Conservation (phyloP, 2,113 vertebrate species). For the Trematomus loennbergii region DNA sequence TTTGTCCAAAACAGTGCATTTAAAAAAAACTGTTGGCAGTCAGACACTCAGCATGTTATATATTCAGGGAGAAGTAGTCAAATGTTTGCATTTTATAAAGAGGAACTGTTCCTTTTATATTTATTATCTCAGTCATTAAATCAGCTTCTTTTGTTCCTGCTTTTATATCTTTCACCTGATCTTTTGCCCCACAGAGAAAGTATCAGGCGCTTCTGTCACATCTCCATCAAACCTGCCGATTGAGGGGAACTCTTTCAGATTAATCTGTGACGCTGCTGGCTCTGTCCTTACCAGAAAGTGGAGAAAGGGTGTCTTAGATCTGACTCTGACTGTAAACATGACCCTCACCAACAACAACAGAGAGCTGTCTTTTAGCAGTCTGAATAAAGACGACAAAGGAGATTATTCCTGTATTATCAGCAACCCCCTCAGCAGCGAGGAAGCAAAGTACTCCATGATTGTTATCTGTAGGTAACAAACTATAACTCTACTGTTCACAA, state of each 20-base stretch:
- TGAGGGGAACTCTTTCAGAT: not conserved
- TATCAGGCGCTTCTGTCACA: conserved; percentile 38
- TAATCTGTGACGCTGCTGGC: conserved; percentile 11
- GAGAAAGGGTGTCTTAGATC: conserved; percentile 49
- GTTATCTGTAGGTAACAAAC: conserved; percentile 64
- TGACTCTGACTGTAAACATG: conserved; percentile 35
- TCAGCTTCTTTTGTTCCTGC: not conserved
- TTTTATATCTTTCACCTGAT: not conserved
- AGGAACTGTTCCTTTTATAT: no score
- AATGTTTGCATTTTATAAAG: no score
- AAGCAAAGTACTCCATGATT: not conserved
- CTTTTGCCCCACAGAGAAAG: conserved; percentile 46
- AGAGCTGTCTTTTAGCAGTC: conserved; percentile 47
- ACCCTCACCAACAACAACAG: conserved; percentile 37
- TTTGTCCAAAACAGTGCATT: not conserved
- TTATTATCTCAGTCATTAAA: not conserved
- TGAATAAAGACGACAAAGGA: not conserved
- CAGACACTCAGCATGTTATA: no score
- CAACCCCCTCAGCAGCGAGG: conserved; percentile 43
- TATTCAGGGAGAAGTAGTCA: no score
- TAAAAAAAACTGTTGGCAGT: not conserved
- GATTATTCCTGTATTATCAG: conserved; percentile 53
- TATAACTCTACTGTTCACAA: not conserved
- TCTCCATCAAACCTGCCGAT: not conserved
- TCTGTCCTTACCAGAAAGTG: conserved; percentile 34